phyloP scores from a whole-genome alignment of 2,888 invertebrate genomes.

The Drosophila nr. fundita region DNA sequence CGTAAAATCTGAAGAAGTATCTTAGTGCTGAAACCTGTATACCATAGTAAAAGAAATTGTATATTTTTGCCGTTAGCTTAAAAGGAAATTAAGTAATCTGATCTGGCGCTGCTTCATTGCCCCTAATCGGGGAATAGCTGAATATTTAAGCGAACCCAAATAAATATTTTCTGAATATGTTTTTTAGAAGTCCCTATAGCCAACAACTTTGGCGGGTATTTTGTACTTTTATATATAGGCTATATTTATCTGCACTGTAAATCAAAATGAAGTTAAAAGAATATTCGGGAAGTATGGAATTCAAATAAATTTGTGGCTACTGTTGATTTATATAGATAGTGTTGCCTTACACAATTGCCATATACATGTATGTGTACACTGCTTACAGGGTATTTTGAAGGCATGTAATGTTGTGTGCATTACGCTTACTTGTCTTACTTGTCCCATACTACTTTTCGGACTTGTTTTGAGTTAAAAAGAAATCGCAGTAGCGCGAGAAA shows the following conservation, averaged over 20 bases:
- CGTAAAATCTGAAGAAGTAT: conserved; percentile 30
- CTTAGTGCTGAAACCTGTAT: conserved; percentile 42
- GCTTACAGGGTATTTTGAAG: conserved; percentile 38
- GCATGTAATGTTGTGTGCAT: conserved; percentile 6
- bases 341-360: no score
- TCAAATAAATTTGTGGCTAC: not conserved
- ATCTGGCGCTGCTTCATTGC: conserved; percentile 9
- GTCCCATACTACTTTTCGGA: conserved; percentile 57
- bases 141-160: conserved; percentile 53
- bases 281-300: not conserved
- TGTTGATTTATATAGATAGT: not conserved
- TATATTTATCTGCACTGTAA: not conserved
- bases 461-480: conserved; percentile 64
- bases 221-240: not conserved
- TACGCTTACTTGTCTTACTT: conserved; percentile 24
- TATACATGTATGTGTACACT: not conserved
- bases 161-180: conserved; percentile 33
- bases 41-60: conserved; percentile 34
- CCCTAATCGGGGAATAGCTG: conserved; percentile 47
- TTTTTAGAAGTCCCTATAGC: conserved; percentile 1
- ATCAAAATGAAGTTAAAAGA: not conserved
- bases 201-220: conserved; percentile 17
- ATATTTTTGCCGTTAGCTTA: conserved; percentile 43
- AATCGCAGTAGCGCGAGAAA: conserved; percentile 57
- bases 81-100: conserved; percentile 21